phyloP scores from a whole-genome alignment of 2,888 invertebrate species.

The Lordiphosa andalusiaca region DNA sequence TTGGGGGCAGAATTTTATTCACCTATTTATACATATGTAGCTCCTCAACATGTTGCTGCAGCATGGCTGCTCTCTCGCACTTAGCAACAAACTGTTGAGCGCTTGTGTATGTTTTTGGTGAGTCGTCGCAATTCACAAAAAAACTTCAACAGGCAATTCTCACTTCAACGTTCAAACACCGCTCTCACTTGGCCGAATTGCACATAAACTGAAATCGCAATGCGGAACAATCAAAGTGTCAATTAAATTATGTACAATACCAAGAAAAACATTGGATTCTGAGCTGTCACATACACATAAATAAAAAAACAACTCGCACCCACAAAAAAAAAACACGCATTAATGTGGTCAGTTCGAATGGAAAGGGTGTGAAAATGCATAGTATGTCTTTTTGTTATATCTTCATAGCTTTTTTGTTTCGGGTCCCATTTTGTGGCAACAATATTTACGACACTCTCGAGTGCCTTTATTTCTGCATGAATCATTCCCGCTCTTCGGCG shows the following conservation, averaged over 20 bases:
- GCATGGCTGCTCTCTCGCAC: conserved; percentile 13
- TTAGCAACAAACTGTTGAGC: conserved; percentile 70
- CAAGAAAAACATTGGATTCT: conserved; percentile 12
- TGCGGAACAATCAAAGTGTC: conserved; percentile 67
- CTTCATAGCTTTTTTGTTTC: conserved; percentile 18
- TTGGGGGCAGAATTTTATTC: not conserved
- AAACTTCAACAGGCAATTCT: conserved; percentile 62
- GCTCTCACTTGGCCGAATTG: conserved; percentile 34
- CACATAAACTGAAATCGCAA: conserved; percentile 56
- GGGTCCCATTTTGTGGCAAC: conserved; percentile 42
- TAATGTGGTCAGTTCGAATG: conserved; percentile 4
- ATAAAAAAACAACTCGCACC: not conserved
- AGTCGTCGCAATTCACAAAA: conserved; percentile 51
- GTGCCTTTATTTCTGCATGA: conserved; percentile 72
- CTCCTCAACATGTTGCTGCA: conserved; percentile 42
- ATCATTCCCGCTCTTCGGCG: conserved; percentile 47
- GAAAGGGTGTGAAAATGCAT: conserved; percentile 37
- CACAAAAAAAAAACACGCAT: conserved; percentile 2
- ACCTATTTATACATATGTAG: not conserved
- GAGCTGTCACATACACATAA: conserved; percentile 14
- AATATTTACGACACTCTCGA: conserved; percentile 64
- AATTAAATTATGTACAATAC: conserved; percentile 57
- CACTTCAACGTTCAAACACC: not conserved
- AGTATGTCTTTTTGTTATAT: conserved; percentile 25
- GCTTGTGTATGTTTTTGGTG: conserved; percentile 44